A percentile compares a stretch with the other conserved stretches of the same genome.
Conservation (phyloP, 1,140 invertebrate genomes). For the Whitmania pigra region DNA sequence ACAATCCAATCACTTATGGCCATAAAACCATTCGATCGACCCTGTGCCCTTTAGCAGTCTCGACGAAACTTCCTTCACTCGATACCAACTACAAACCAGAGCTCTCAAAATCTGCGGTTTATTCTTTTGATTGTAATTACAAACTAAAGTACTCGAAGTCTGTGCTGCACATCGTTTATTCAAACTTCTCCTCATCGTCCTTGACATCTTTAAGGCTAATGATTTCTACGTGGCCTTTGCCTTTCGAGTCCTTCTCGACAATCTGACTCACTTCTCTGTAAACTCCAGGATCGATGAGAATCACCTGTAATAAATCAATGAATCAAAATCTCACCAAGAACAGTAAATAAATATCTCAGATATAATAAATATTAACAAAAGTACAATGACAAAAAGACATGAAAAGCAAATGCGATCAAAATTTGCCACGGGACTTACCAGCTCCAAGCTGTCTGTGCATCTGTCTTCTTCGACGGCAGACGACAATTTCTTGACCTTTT, state of each 20-base stretch:
- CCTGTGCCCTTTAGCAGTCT: too few species aligned
- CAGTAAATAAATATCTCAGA: not conserved
- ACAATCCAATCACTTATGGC: too few species aligned
- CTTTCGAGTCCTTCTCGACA: conserved; percentile 69
- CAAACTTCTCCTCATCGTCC: conserved; percentile 62
- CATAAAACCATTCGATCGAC: too few species aligned
- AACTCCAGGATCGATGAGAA: conserved; percentile 81
- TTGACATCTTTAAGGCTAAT: conserved; percentile 79
- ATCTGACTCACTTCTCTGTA: conserved; percentile 75
- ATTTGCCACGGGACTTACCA: conserved; percentile 44
- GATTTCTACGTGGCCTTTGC: conserved; percentile 70
- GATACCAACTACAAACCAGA: too few species aligned
- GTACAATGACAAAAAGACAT: not conserved
- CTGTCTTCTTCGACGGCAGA: conserved; percentile 65
- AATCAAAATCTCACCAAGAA: not conserved
- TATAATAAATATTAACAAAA: not conserved
- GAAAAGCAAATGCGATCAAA: not conserved
- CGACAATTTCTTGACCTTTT: conserved; percentile 59
- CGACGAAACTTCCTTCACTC: too few species aligned
- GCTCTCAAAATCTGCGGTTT: not conserved
- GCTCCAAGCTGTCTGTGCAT: conserved; percentile 60
- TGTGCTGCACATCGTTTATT: conserved; percentile 12
- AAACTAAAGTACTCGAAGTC: not conserved
- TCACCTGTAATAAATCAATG: conserved; percentile 47
- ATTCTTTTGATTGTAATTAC: too few species aligned